Evolutionary conservation across 2,888 invertebrate genomes (phyloP).

Genomic region (Ischnus inquisitorius): DNA sequence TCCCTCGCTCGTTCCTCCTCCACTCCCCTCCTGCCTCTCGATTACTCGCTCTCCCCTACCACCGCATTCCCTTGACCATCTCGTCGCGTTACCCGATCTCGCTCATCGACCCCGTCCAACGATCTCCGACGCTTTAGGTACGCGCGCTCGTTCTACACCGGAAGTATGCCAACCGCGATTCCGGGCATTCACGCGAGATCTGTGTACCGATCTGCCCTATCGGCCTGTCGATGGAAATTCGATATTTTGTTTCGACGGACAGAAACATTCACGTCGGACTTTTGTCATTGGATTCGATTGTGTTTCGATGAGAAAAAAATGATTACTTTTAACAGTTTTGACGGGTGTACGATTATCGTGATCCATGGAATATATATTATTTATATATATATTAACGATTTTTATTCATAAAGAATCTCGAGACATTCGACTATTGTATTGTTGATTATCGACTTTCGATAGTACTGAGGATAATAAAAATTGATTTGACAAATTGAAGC

Average conservation of each 20-base stretch:
- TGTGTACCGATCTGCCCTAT: slow-evolving; percentile 42
- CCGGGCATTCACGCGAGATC: slow-evolving; percentile 62
- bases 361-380: too few species aligned
- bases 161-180: slow-evolving; percentile 60
- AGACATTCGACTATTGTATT: too few species aligned
- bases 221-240: slow-evolving; percentile 38
- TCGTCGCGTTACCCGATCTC: slow-evolving; percentile 75
- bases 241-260: slow-evolving; percentile 5
- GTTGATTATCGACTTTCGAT: too few species aligned
- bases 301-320: neutral
- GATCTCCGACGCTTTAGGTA: slow-evolving; percentile 41
- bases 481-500: too few species aligned
- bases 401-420: too few species aligned
- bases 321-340: neutral
- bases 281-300: neutral
- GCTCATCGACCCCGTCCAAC: slow-evolving; percentile 65
- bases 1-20: slow-evolving; percentile 25
- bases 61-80: slow-evolving; percentile 19
- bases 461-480: too few species aligned
- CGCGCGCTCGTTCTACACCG: slow-evolving; percentile 64
- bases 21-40: slow-evolving; percentile 14
- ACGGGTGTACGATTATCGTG: neutral
- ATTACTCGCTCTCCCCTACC: slow-evolving; percentile 34
- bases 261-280: neutral
- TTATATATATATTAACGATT: too few species aligned